Evolutionary conservation across 2,888 invertebrate genomes (phyloP), one percentile per base, ranked within the genome.

Genomic region (Pollenia angustigena): DNA sequence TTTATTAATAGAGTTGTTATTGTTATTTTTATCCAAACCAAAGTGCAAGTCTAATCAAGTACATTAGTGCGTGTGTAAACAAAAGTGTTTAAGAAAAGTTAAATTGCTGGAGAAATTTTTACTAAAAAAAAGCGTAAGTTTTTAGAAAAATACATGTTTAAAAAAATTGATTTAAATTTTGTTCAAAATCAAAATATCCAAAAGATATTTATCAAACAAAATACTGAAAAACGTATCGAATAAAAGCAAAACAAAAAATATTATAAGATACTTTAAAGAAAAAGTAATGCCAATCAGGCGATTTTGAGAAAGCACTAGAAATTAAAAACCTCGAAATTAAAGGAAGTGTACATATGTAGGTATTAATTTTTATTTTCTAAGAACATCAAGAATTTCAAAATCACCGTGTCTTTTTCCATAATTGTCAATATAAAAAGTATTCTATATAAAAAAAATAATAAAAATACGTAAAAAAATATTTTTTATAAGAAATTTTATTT

Each of bases 161-260:
- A 32, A 74, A 54, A 42, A 52, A 69, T 18, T 16, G 46, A 32
- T 18, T 48, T 56, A 78, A 75, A 78, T 48, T 62, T 68, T 48
- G 78, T 74, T 81, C 23, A 78, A 62, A 66, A 72, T n/a, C 74
- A 58, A 64, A 32, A 10, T 52, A 52, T 14, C n/a, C 11, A 48
- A 69, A 69, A 66, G 58, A 75, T 54, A n/a, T n/a, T n/a, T n/a
- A 71, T 16, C n/a, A 69, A 56, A 58, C 32, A 75, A 14, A 81
- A 60, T 14, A 44, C 11, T 12, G 74, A 58, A 75, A 6, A 32
- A 64, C 7, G 14, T 18, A 71, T 54, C 1, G 32, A 71, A 48
- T 14, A 23, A 18, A 68, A 78, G 32, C 16, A 18, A 58, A 46
- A 60, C 52, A 66, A 81, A 68, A 60, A 32, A 72, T 42, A 69